phyloP scores from a whole-genome alignment of 2,113 vertebrate genomes.

The Dolichallabes microphthalmus region DNA sequence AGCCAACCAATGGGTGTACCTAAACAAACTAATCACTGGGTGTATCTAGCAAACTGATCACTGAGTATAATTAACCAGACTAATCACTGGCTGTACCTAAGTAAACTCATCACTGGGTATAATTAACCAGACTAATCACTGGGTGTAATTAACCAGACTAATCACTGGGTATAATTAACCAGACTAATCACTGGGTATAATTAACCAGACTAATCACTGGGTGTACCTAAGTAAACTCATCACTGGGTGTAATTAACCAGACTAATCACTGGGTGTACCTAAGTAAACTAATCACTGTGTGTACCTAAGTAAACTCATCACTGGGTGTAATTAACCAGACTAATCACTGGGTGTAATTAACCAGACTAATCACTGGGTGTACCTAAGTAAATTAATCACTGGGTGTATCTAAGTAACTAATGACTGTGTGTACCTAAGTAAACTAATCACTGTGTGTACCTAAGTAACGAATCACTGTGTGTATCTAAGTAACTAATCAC shows the following conservation, averaged over 20 bases:
- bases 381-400: neutral
- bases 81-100: neutral
- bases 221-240: neutral
- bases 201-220: too few relatives aligned
- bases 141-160: neutral
- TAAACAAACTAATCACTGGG: neutral
- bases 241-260: neutral
- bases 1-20: neutral
- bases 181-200: neutral
- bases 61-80: neutral
- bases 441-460: too few relatives aligned
- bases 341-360: neutral
- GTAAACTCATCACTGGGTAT: neutral
- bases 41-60: neutral
- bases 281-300: neutral
- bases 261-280: neutral
- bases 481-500: neutral
- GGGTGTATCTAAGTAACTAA: neutral
- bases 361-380: neutral
- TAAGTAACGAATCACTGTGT: neutral
- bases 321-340: neutral
- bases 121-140: neutral
- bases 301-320: neutral
- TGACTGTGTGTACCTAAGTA: neutral
- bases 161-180: neutral